phyloP scores from a whole-genome alignment of 1,140 invertebrate genomes.

The Brachystomella parvula region DNA sequence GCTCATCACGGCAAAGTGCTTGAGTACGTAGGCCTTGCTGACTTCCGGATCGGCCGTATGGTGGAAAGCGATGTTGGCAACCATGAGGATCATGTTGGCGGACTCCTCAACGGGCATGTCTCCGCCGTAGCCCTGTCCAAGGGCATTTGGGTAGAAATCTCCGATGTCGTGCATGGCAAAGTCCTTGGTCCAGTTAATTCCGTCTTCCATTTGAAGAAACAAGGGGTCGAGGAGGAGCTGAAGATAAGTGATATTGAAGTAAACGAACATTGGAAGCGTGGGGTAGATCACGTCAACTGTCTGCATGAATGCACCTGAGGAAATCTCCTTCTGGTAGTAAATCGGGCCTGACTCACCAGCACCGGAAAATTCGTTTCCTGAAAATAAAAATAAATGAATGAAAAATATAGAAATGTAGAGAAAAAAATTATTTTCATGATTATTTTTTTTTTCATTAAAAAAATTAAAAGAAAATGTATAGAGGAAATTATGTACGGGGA shows the following conservation, averaged over 20 bases:
- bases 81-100: conserved; percentile 33
- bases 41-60: conserved; percentile 1
- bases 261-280: conserved; percentile 21
- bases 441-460: conserved; percentile 20
- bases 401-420: no score
- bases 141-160: conserved; percentile 24
- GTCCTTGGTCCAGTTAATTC: conserved; percentile 16
- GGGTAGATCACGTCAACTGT: conserved; percentile 34
- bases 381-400: no score
- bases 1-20: conserved; percentile 17
- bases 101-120: conserved; percentile 33
- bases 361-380: no score
- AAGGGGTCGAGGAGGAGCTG: conserved; percentile 23
- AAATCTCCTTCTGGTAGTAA: conserved; percentile 32
- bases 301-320: conserved; percentile 21
- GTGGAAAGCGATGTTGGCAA: conserved; percentile 20
- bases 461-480: no score
- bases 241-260: conserved; percentile 24
- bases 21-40: conserved; percentile 4
- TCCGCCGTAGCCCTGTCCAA: conserved; percentile 21
- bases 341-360: no score
- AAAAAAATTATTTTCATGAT: no score
- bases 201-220: conserved; percentile 31
- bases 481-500: no score
- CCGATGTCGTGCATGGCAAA: conserved; percentile 33